Evolutionary conservation across 2,797 vertebrate genomes (phyloP), one percentile per base, ranked within the genome.

Genomic region (Xyrichtys novacula): DNA sequence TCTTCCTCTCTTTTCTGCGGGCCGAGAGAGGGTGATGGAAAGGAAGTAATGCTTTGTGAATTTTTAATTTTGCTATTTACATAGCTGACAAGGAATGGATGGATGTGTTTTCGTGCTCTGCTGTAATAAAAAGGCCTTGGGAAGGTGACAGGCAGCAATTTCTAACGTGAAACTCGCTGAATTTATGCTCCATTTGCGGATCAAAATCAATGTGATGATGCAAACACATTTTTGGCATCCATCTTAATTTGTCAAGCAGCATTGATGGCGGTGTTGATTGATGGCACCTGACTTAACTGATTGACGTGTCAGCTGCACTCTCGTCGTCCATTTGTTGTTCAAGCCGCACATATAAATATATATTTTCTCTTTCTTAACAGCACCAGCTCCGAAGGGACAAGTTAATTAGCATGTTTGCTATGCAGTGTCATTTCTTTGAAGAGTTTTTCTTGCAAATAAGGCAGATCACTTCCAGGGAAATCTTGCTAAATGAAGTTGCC

Each of bases 241-340:
- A 76, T 89, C 86, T 84, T 84, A 73, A 87, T 85, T 83, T 81
- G 74, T 31, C 15, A 0, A 32, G 49, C 25, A 3, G 52, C n/a
- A 1, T 20, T 36, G 83, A 79, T 59, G 71, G 66, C 70, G 5
- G 50, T 1, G 62, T 49, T 87, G 87, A 92, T 68, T 70, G 83
- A 91, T 84, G 76, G 53, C 7, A 29, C 57, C 65, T 34, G 54
- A 55, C 39, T 68, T 85, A 78, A 91, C 56, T 70, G 81, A 91
- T 89, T 16, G 76, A 12, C 20, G 5, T 62, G 77, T 83, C 84
- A 76, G 42, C 60, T 22, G 32, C 50, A 49, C 42, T 49, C 54
- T 49, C 19, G 23, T 47, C 22, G 36, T 50, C 28, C 67, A 65
- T 52, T 75, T 22, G 34, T 61, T 47, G 28, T 73, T 70, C 65